Conservation (phyloP, 1,140 invertebrate species). For the Reticulitermes speratus region DNA sequence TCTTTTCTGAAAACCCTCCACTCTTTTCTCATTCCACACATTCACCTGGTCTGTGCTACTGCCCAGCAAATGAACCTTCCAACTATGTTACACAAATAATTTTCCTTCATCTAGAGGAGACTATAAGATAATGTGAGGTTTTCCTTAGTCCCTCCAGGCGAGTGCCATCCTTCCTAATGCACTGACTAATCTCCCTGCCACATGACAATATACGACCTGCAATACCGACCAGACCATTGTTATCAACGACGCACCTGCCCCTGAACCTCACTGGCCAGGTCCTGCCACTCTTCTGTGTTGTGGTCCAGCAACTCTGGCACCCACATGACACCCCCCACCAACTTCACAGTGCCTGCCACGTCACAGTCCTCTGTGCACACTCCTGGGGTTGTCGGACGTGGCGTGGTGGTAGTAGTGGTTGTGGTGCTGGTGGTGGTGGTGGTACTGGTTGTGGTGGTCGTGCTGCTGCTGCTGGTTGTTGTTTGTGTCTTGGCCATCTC, state of each 20-base stretch:
- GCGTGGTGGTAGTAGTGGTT: slow-evolving; percentile 72
- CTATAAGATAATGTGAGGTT: too few species aligned
- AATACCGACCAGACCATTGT: neutral
- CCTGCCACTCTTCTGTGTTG: slow-evolving; percentile 82
- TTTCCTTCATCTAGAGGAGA: too few species aligned
- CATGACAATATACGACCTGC: too few species aligned
- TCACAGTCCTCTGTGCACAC: slow-evolving; percentile 76
- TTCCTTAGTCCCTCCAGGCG: too few species aligned
- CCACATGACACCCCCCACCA: slow-evolving; percentile 78
- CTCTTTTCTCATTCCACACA: too few species aligned
- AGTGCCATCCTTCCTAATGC: too few species aligned
- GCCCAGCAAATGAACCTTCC: too few species aligned
- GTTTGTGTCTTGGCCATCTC: slow-evolving; percentile 65
- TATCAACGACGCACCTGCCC: slow-evolving; percentile 57
- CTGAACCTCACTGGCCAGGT: slow-evolving; percentile 75
- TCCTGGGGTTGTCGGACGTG: slow-evolving; percentile 75
- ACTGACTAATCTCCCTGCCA: too few species aligned
- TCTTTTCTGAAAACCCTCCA: too few species aligned
- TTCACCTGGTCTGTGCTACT: neutral
- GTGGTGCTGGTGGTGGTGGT: slow-evolving; percentile 70
- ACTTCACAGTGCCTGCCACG: slow-evolving; percentile 78
- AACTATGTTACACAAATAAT: too few species aligned
- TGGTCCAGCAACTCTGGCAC: slow-evolving; percentile 80
- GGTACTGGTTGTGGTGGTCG: slow-evolving; percentile 49
- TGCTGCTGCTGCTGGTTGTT: slow-evolving; percentile 44